These are phyloP conservation scores for Diarsia mendica DNA, from an alignment of 2,888 invertebrate genomes.

Conservation along the genomic window DNA sequence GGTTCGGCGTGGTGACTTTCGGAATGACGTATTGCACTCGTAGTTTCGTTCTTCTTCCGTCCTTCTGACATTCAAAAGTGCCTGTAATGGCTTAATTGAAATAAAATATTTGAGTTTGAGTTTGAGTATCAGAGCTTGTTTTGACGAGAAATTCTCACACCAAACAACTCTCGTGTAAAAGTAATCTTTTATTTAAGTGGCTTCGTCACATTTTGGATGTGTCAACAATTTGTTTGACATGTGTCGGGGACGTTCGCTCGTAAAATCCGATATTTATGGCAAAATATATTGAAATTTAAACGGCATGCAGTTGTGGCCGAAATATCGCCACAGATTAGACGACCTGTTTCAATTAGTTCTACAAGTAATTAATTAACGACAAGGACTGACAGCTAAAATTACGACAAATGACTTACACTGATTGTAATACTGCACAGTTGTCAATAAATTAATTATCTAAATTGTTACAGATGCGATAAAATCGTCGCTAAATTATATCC, in stretches of 20 bases:
- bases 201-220: slow-evolving; percentile 78
- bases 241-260: slow-evolving; percentile 81
- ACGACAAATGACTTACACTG: slow-evolving; percentile 54
- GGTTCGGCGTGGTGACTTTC: no score
- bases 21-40: no score
- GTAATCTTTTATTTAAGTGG: slow-evolving; percentile 78
- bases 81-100: no score
- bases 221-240: slow-evolving; percentile 88
- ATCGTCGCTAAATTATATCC: slow-evolving; percentile 23
- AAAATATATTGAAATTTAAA: slow-evolving; percentile 84
- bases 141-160: slow-evolving; percentile 61
- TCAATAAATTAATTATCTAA: slow-evolving; percentile 51
- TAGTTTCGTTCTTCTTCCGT: no score
- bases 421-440: slow-evolving; percentile 50
- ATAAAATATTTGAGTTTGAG: no score
- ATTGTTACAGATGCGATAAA: slow-evolving; percentile 55
- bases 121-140: no score
- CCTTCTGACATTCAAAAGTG: no score
- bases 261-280: slow-evolving; percentile 83
- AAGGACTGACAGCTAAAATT: slow-evolving; percentile 47
- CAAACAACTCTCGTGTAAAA: slow-evolving; percentile 61
- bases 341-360: slow-evolving; percentile 61
- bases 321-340: slow-evolving; percentile 61
- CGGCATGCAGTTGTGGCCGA: slow-evolving; percentile 71
- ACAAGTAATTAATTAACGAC: slow-evolving; percentile 59